Percentiles rank a stretch among this genome's conserved stretches.
Conservation (phyloP, 2,113 vertebrate species). For the Burhinus bistriatus region DNA sequence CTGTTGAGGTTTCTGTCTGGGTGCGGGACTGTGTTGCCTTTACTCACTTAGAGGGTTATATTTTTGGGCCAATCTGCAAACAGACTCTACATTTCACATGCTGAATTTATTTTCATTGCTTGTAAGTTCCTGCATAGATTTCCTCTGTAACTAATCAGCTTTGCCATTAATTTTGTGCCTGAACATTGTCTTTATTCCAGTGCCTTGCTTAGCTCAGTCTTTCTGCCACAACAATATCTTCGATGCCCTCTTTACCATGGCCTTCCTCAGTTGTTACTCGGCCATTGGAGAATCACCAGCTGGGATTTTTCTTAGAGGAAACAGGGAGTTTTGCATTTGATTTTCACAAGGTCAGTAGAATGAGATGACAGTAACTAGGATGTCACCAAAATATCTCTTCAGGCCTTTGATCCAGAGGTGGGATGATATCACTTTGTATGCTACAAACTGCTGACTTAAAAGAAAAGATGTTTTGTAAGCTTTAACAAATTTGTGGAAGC, state of each 20-base stretch:
- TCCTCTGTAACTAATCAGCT: not conserved
- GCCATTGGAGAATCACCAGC: not conserved
- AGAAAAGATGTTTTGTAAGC: not conserved
- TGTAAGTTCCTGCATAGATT: not conserved
- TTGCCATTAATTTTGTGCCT: not conserved
- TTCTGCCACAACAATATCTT: not conserved
- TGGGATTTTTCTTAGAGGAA: not conserved
- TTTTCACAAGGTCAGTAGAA: not conserved
- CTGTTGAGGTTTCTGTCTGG: not conserved
- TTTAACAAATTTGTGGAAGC: not conserved
- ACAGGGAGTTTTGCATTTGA: not conserved
- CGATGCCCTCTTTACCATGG: not conserved
- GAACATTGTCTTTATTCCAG: not conserved
- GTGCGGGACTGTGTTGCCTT: not conserved
- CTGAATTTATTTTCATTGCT: not conserved
- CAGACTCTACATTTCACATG: not conserved
- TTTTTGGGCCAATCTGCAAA: not conserved
- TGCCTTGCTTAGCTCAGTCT: not conserved
- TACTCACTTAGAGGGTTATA: not conserved
- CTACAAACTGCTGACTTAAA: not conserved
- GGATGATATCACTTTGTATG: fast-evolving
- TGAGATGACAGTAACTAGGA: not conserved
- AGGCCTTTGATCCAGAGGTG: not conserved
- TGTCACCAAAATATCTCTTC: not conserved
- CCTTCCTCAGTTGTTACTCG: not conserved